Evolutionary conservation across 2,113 vertebrate species (phyloP), one percentile per base, ranked within the genome.

Genomic region (Aegithalos caudatus): DNA sequence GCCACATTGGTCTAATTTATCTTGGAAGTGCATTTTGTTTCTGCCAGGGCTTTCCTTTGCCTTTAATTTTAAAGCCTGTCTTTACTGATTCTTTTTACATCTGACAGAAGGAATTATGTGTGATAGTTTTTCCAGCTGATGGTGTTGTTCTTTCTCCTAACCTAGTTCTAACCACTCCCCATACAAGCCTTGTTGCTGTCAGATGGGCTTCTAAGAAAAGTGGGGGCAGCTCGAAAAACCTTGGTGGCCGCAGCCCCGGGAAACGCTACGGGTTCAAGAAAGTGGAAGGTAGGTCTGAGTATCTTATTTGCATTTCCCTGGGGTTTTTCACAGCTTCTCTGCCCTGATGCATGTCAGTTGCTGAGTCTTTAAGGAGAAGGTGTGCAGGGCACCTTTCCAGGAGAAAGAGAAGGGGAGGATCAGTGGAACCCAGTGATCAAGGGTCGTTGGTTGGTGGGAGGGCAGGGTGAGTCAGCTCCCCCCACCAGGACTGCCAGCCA

Each of bases 131-230:
- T 71, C 53, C 42, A 64, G 38, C 45, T 67, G 37, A 31, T 3
- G 0, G 2, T 42, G 35, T 70, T 89, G 5, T 81, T 90, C 35
- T 90, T 70, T 45, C 22, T 79, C 50, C 22, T 7, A 31, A 77
- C 73, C 35, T 70, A 95, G 96, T 98, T 82, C 83, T 98, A 23
- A 65, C 70, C 10, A 10, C 98, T 18, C 58, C 47, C 31, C 96
- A 95, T 10, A 78, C 93, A 1, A 74, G 97, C 14, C 84, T 97
- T 38, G 85, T 97, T 57, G 95, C 97, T 0, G 56, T 98, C 80
- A 98, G 99, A 96, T 98, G 96, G 27, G 99, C 99, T 4, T 99
- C 99, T 29, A 99, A 99, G 96, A 99, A 99, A 94, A 47, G 95
- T 1, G 99, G 99, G 11, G 98, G 98, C 24, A 99, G 98, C 97